Percentiles rank a stretch among this genome's conserved stretches.
These are phyloP conservation scores for Chaetophractus vellerosus DNA, from an alignment of 2,797 vertebrate genomes.

Conservation along the genomic window DNA sequence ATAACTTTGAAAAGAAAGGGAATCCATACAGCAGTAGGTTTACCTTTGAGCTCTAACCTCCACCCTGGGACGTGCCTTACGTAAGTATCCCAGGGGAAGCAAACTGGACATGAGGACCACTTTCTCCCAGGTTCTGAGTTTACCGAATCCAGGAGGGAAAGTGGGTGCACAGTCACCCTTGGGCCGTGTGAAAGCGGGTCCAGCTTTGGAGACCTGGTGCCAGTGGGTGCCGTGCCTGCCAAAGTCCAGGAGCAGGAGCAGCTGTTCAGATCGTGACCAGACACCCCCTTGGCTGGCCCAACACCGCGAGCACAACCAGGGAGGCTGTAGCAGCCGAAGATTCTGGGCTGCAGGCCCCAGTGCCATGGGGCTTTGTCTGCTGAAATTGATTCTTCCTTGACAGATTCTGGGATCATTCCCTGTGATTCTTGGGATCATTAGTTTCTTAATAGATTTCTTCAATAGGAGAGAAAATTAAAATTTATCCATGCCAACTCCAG, in stretches of 20 bases:
- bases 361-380: background rate
- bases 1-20: background rate
- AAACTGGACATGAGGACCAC: background rate
- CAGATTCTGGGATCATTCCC: too few species aligned
- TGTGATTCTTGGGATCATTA: background rate
- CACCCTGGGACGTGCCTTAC: background rate
- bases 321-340: too few species aligned
- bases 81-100: background rate
- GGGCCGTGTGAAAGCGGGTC: background rate
- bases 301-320: rapidly evolving
- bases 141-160: background rate
- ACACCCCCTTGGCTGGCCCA: rapidly evolving
- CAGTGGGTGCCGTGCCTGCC: rapidly evolving
- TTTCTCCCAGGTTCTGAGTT: background rate
- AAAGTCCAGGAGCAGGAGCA: too few species aligned
- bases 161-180: rapidly evolving
- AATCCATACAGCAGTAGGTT: background rate
- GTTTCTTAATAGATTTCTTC: background rate
- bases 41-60: background rate
- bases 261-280: background rate
- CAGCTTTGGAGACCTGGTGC: background rate
- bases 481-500: too few species aligned
- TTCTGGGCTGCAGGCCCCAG: rapidly evolving
- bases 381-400: background rate
- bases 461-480: background rate